Base-by-base conservation (phyloP, 2,797 vertebrate genomes). In the Sebastes matsubarae region DNA sequence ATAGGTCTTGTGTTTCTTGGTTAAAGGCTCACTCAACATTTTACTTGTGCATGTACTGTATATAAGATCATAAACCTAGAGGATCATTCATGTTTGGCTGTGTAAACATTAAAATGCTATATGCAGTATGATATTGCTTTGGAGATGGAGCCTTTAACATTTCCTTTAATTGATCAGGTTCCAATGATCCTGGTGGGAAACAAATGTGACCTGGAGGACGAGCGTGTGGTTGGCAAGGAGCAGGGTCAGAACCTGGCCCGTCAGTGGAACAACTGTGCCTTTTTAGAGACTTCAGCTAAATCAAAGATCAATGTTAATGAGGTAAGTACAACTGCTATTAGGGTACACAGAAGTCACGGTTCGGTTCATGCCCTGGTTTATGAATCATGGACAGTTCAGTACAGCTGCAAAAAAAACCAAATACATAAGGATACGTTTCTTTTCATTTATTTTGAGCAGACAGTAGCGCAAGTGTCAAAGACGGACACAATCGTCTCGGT, bases 261-360 rank as follows among this genome's bases (percentile, higher is more conserved):
- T 89, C 99, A 99, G 95, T 99, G 99, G 98, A 97, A 96, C 97
- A 99, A 98, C 97, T 99, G 98, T 98, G 98, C 98, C 98, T 99
- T 99, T 96, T 96, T 99, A 98, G 99, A 99, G 96, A 98, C 99
- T 8, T 99, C 98, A 85, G 98, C 99, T 83, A 99, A 99, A 96
- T 99, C 98, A 82, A 99, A 99, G 97, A 99, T 99, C 97, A 99
- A 99, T 22, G 98, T 99, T 95, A 99, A 99, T 50, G 99, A 99
- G 97, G 99, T 98, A 70, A 92, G 87, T 66, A 5, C 7, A 1
- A 1, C 10, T 54, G 13, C 5, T n/a, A 2, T 29, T 2, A 25
- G n/a, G 46, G 25, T 32, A 63, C n/a, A 72, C n/a, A 7, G 3
- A 72, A 32, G n/a, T 65, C 4, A 29, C 16, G 9, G 14, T 46